These are phyloP conservation scores for Vicugna pacos DNA, from an alignment of 2,113 vertebrate genomes.

Conservation along the genomic window DNA sequence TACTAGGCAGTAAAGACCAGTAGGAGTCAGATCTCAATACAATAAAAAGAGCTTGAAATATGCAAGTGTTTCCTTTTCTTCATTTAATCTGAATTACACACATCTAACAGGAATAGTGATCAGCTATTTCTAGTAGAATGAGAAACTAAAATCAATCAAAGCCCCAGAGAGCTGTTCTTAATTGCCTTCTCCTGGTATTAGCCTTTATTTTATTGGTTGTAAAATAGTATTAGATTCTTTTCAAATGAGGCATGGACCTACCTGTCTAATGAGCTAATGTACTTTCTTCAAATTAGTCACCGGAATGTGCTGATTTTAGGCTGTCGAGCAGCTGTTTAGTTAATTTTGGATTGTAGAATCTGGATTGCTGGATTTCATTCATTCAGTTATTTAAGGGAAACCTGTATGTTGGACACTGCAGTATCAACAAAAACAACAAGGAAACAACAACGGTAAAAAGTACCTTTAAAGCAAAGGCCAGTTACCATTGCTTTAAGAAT, in stretches of 20 bases:
- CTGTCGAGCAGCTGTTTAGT: background rate
- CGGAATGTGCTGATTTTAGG: background rate
- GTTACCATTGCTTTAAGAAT: background rate
- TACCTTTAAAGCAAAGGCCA: background rate
- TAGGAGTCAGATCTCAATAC: background rate
- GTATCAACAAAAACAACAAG: background rate
- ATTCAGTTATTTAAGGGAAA: constrained; percentile 11
- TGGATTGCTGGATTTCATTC: background rate
- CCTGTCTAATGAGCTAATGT: constrained; percentile 27
- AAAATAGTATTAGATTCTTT: constrained; percentile 16
- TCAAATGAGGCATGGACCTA: background rate
- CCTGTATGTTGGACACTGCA: background rate
- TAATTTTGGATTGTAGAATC: constrained; percentile 39
- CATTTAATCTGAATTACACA: constrained; percentile 42
- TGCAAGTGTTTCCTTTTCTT: background rate
- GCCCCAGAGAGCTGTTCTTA: background rate
- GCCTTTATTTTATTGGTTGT: constrained; percentile 24
- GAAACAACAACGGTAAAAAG: background rate
- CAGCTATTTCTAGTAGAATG: constrained; percentile 46
- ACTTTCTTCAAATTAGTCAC: constrained; percentile 38
- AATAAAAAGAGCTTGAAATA: background rate
- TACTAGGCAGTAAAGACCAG: background rate
- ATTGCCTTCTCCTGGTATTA: constrained; percentile 34
- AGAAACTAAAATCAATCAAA: constrained; percentile 56
- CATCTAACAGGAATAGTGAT: constrained; percentile 55